A percentile compares a stretch with the other conserved stretches of the same genome.
These are phyloP conservation scores for Oscheius onirici DNA, from an alignment of 2,888 invertebrate genomes.

Conservation along the genomic window DNA sequence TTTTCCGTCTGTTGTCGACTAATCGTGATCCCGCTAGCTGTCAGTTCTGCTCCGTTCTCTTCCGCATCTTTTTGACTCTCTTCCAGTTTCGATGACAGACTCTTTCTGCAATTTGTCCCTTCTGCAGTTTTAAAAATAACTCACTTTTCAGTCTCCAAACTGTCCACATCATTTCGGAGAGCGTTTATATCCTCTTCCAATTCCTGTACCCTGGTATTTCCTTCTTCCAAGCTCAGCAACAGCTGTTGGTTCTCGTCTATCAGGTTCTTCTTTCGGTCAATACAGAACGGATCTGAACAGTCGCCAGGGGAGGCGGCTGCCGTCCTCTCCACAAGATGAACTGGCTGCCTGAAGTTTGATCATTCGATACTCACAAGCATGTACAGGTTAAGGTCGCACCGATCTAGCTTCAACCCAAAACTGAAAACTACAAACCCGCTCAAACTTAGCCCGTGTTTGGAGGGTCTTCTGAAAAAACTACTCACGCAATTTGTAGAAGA, in stretches of 20 bases:
- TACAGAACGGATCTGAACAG: slow-evolving; percentile 53
- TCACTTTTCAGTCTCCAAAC: slow-evolving; percentile 47
- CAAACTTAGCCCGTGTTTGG: too few relatives aligned
- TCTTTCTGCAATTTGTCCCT: slow-evolving; percentile 8
- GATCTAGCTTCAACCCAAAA: neutral
- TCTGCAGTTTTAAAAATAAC: neutral
- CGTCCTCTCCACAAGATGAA: neutral
- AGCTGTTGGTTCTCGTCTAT: slow-evolving; percentile 62
- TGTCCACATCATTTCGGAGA: slow-evolving; percentile 51
- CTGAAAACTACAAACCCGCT: too few relatives aligned
- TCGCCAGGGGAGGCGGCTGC: slow-evolving; percentile 35
- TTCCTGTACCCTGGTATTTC: slow-evolving; percentile 48
- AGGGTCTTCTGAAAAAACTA: neutral
- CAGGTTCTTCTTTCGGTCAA: slow-evolving; percentile 54
- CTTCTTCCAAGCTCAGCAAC: slow-evolving; percentile 54
- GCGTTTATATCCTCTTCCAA: slow-evolving; percentile 56
- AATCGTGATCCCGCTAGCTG: slow-evolving; percentile 43
- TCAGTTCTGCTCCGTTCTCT: slow-evolving; percentile 59
- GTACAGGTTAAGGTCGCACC: too few relatives aligned
- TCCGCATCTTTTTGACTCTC: slow-evolving; percentile 48
- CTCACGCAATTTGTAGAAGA: slow-evolving; percentile 5
- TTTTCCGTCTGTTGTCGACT: slow-evolving; percentile 58
- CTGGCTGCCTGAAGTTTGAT: neutral
- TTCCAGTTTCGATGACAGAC: slow-evolving; percentile 35
- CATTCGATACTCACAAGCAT: too few relatives aligned